Conservation (phyloP, 2,888 invertebrate genomes). For the Sphaerophoria taeniata region DNA sequence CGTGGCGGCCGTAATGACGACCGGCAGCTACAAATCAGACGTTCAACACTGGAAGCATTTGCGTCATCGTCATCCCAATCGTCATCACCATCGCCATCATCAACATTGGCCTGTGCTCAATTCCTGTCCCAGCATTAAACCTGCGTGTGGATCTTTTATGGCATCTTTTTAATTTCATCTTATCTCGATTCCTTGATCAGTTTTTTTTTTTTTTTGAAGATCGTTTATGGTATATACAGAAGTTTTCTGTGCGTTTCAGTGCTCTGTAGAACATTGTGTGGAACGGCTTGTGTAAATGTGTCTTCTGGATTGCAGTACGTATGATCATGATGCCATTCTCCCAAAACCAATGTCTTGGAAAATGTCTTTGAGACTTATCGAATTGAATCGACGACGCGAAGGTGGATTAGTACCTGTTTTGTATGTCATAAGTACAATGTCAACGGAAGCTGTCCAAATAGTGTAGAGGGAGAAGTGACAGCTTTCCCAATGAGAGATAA, state of each 20-base stretch:
- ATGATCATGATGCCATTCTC: background rate
- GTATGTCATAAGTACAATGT: constrained; percentile 70
- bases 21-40: constrained; percentile 40
- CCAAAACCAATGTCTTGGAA: constrained; percentile 21
- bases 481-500: constrained; percentile 66
- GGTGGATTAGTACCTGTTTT: constrained; percentile 67
- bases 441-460: constrained; percentile 69
- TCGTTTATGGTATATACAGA: constrained; percentile 49
- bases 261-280: background rate
- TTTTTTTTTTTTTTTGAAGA: constrained; percentile 63
- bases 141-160: constrained; percentile 61
- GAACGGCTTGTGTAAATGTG: background rate
- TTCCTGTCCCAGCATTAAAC: constrained; percentile 10
- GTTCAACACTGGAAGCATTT: constrained; percentile 68
- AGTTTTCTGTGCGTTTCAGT: constrained; percentile 49
- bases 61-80: constrained; percentile 62
- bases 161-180: constrained; percentile 68
- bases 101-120: background rate
- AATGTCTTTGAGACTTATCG: constrained; percentile 45
- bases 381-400: constrained; percentile 53
- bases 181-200: constrained; percentile 70
- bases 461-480: constrained; percentile 64
- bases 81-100: constrained; percentile 37
- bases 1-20: constrained; percentile 67
- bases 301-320: too few relatives aligned